Base-by-base conservation (phyloP, 2,113 vertebrate genomes). In the Calypte anna region DNA sequence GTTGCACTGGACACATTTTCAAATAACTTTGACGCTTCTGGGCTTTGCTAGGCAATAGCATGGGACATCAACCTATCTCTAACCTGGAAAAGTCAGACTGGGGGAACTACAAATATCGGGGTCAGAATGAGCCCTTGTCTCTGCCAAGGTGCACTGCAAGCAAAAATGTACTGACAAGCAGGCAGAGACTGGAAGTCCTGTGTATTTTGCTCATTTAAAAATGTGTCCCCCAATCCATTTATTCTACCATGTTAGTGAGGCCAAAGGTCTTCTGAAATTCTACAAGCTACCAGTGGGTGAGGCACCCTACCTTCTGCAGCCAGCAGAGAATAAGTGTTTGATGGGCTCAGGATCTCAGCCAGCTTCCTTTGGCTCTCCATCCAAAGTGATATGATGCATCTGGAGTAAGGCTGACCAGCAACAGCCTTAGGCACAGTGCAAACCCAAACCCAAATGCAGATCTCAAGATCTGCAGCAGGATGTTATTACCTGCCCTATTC, bases 371-470 rank as follows among this genome's bases (percentile, higher is more conserved):
- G 33, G 55, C 24, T 90, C 62, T 72, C 24, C 1, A 1, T 62
- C 16, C 53, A 33, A 70, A 81, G 38, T 7, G 48, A 76, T 0
- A 0, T 1, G 13, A 8, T 23, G 7, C 10, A 17, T 28, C 55
- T 61, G 0, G 4, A 86, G 48, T 31, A 63, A 7, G 23, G 43
- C 13, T 78, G 38, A 62, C 12, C 50, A 55, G 38, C 33, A 53
- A 84, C 53, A 91, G 77, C 30, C 27, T 50, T 27, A 19, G 20
- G 44, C 46, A 64, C 24, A 70, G 8, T 12, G 17, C 76, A 77
- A 80, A 86, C 4, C 22, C 79, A 61, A 44, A 19, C 27, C 40
- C 57, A 68, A 63, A 70, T 2, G 27, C 5, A 10, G 38, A 21
- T 33, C 28, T 78, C 69, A 70, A 31, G 22, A 66, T 22, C 38